phyloP scores from a whole-genome alignment of 2,888 invertebrate genomes.

The Synergus japonicus region DNA sequence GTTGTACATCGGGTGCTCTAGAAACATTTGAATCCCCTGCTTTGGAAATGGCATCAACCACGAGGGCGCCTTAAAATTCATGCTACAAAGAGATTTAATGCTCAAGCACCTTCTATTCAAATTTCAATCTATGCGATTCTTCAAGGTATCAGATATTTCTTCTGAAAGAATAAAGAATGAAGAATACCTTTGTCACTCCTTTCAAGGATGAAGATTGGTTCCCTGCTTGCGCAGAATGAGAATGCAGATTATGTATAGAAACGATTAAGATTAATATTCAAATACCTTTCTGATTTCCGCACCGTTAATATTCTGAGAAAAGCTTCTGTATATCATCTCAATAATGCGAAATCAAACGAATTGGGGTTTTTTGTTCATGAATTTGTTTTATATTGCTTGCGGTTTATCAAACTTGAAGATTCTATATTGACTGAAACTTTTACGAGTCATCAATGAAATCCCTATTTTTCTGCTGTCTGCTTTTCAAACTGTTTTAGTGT shows the following conservation, averaged over 20 bases:
- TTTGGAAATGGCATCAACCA: conserved; percentile 16
- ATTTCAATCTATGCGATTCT: conserved; percentile 4
- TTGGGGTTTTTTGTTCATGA: background rate
- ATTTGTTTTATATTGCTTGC: conserved; percentile 1
- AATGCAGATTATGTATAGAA: background rate
- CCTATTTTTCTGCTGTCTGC: background rate
- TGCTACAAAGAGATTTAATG: conserved; percentile 24
- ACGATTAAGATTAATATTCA: background rate
- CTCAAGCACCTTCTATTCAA: conserved; percentile 3
- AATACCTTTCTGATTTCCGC: background rate
- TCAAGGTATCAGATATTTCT: background rate
- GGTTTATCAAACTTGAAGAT: background rate
- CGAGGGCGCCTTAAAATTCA: background rate
- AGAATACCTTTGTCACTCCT: background rate
- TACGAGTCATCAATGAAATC: background rate
- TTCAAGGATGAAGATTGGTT: background rate
- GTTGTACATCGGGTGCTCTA: conserved; percentile 65
- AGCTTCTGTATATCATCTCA: background rate
- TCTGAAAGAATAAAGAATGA: background rate
- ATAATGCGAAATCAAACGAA: background rate
- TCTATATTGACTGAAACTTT: background rate
- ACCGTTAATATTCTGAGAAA: background rate
- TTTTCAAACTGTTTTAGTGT: conserved; percentile 44
- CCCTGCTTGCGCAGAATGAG: background rate
- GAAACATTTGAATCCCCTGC: conserved; percentile 56